A percentile compares a stretch with the other conserved stretches of the same genome.
Evolutionary conservation across 2,797 vertebrate species (phyloP).

Genomic region (Pachyuromys duprasi): DNA sequence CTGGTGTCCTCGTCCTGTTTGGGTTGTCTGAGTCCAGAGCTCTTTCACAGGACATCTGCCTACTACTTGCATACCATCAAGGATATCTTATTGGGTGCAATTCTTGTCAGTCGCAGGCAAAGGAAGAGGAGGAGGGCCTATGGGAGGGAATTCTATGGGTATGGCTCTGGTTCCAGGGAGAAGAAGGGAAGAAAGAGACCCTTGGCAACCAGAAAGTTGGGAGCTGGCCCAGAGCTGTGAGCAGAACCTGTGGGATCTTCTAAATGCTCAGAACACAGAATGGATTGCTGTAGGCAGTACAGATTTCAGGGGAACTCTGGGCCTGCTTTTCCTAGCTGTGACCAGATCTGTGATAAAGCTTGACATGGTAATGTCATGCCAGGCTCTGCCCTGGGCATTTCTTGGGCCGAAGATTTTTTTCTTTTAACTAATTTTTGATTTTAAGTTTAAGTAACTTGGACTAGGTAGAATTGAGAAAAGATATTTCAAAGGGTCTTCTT

Average conservation of each 20-base stretch:
- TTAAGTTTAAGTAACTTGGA: not conserved
- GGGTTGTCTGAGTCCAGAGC: not conserved
- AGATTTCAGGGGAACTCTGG: not conserved
- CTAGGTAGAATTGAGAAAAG: not conserved
- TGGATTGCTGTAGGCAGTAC: not conserved
- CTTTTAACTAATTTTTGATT: not conserved
- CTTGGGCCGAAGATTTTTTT: not conserved
- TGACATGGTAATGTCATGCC: not conserved
- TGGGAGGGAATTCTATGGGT: not conserved
- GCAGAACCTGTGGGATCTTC: not conserved
- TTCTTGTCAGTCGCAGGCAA: not conserved
- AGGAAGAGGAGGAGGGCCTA: not conserved
- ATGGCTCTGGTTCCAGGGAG: not conserved
- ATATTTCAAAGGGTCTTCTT: not conserved
- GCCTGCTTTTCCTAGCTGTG: not conserved
- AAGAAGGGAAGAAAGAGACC: not conserved
- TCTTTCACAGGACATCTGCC: not conserved
- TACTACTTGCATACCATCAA: not conserved
- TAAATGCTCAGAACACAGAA: not conserved
- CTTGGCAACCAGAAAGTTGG: not conserved
- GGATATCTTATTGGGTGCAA: not conserved
- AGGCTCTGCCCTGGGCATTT: not conserved
- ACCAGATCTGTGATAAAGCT: not conserved
- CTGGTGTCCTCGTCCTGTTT: not conserved
- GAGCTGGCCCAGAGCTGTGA: not conserved